Conservation (phyloP, 2,113 vertebrate genomes). For the Solea solea region DNA sequence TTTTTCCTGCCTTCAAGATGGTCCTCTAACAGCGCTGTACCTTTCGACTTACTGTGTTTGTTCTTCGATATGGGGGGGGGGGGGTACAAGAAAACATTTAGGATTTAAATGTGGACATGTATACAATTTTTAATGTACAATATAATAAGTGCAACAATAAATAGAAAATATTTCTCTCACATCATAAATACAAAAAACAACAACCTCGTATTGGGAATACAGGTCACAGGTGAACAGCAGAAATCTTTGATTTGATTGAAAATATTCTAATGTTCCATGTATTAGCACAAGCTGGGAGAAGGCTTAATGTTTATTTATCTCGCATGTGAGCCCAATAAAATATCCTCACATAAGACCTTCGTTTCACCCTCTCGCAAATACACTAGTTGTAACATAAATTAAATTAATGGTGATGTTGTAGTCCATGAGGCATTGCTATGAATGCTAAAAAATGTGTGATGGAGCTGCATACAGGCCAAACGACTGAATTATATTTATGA, state of each 20-base stretch:
- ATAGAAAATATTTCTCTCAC: not conserved
- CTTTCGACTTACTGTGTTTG: not conserved
- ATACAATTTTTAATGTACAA: not conserved
- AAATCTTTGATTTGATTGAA: conserved; percentile 13
- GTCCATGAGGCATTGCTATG: not conserved
- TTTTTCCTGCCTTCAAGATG: conserved; percentile 23
- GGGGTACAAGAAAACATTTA: not conserved
- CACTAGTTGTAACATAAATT: conserved; percentile 26
- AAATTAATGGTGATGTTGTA: conserved; percentile 22
- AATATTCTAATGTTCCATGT: not conserved
- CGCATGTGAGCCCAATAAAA: conserved; percentile 5
- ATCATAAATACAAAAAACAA: conserved; percentile 1
- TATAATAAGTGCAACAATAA: not conserved
- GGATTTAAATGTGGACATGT: not conserved
- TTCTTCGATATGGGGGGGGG: conserved; percentile 5
- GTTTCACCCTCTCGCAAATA: conserved; percentile 34
- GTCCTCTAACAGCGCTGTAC: conserved; percentile 7
- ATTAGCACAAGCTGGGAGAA: not conserved
- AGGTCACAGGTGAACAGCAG: not conserved
- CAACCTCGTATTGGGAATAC: not conserved
- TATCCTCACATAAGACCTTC: conserved; percentile 14
- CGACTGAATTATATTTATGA: not conserved
- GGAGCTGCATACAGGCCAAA: not conserved
- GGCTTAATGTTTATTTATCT: conserved; percentile 1
- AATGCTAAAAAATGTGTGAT: conserved; percentile 13